These are phyloP conservation scores for Myripristis jacobus DNA, from an alignment of 2,797 vertebrate genomes.

Conservation along the genomic window DNA sequence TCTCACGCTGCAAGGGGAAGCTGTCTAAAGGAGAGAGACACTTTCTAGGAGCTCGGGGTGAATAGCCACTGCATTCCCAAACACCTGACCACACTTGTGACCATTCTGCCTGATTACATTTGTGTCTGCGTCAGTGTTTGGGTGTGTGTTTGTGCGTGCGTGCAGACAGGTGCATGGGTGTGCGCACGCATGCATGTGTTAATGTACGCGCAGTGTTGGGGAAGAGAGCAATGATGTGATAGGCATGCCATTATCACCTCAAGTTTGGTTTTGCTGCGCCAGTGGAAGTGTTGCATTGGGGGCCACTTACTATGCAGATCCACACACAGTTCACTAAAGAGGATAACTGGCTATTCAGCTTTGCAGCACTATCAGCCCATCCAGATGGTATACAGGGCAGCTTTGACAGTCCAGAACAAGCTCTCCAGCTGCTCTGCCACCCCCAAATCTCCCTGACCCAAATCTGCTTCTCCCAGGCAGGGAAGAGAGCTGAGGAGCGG, in stretches of 20 bases:
- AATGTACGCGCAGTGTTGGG: not conserved
- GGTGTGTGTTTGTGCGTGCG: not conserved
- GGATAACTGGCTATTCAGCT: conserved; percentile 72
- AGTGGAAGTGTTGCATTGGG: conserved; percentile 47
- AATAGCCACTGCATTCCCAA: conserved; percentile 3
- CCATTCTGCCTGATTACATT: conserved; percentile 22
- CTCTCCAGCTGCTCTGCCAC: conserved; percentile 72
- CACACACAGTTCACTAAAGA: conserved; percentile 67
- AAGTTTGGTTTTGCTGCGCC: conserved; percentile 44
- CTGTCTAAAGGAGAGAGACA: conserved; percentile 15
- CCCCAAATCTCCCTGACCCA: conserved; percentile 81
- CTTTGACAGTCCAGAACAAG: conserved; percentile 74
- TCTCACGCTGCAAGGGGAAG: conserved; percentile 13
- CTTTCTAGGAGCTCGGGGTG: not conserved
- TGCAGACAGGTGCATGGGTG: not conserved
- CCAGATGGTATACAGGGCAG: conserved; percentile 79
- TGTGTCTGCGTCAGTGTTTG: conserved; percentile 12
- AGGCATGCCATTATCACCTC: conserved; percentile 15
- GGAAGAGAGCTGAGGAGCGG: conserved; percentile 60
- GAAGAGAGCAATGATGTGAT: conserved; percentile 5
- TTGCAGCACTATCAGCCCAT: conserved; percentile 77
- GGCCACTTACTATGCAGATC: conserved; percentile 74
- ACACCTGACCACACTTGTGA: conserved; percentile 21
- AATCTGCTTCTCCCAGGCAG: conserved; percentile 72
- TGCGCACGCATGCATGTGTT: not conserved